Evolutionary conservation across 2,888 invertebrate species (phyloP).

Genomic region (Synanthedon vespiformis): DNA sequence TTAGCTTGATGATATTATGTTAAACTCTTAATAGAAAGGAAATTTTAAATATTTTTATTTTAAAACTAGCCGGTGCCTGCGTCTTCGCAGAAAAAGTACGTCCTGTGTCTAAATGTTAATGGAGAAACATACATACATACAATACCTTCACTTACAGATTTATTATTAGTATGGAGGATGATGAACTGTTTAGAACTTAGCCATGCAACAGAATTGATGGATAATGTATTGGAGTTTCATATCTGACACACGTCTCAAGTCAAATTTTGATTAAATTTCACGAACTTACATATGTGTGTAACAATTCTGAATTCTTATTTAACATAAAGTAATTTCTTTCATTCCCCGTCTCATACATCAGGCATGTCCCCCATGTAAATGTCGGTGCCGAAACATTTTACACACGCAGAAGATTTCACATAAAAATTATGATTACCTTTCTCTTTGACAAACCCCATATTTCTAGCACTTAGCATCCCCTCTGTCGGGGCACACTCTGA

Average conservation of each 20-base stretch:
- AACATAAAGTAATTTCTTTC: conserved; percentile 14
- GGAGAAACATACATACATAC: too few relatives aligned
- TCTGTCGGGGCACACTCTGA: conserved; percentile 12
- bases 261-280: conserved; percentile 1
- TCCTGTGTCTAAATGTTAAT: too few relatives aligned
- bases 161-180: too few relatives aligned
- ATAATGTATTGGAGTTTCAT: too few relatives aligned
- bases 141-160: too few relatives aligned
- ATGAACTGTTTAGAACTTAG: too few relatives aligned
- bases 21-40: too few relatives aligned
- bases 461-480: conserved; percentile 42
- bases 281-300: background rate
- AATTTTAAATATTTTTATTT: too few relatives aligned
- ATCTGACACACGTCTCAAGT: too few relatives aligned
- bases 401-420: conserved; percentile 22
- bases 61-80: too few relatives aligned
- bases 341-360: conserved; percentile 18
- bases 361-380: conserved; percentile 18
- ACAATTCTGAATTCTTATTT: conserved; percentile 6
- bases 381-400: conserved; percentile 16
- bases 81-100: too few relatives aligned
- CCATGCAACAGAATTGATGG: too few relatives aligned
- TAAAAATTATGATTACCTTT: conserved; percentile 58
- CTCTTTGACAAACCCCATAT: conserved; percentile 50
- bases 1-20: conserved; percentile 13